Percentiles rank a stretch among this genome's conserved stretches.
These are phyloP conservation scores for Thelaira solivaga DNA, from an alignment of 2,888 invertebrate species.

Conservation along the genomic window DNA sequence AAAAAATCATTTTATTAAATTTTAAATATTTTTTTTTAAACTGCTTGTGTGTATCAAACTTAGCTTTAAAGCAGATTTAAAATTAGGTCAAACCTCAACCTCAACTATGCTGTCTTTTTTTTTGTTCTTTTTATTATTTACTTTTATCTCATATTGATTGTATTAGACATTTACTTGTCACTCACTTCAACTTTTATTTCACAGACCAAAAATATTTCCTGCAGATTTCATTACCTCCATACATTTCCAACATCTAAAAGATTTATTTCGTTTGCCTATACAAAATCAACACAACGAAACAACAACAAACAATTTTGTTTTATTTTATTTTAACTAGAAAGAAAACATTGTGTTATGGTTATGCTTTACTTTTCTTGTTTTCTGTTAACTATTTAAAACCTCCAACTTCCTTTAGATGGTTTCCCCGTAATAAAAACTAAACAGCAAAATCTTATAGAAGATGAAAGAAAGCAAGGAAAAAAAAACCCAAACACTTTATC, in stretches of 20 bases:
- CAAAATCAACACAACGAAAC: too few species aligned
- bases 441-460: slow-evolving; percentile 13
- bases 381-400: slow-evolving; percentile 39
- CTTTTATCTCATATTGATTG: slow-evolving; percentile 25
- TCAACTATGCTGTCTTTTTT: slow-evolving; percentile 32
- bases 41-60: too few species aligned
- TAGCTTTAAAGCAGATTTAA: slow-evolving; percentile 10
- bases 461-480: too few species aligned
- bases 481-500: slow-evolving; percentile 26
- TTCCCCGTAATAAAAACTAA: slow-evolving; percentile 50
- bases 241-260: not conserved
- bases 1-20: too few species aligned
- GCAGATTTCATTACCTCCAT: slow-evolving; percentile 13
- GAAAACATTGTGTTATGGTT: slow-evolving; percentile 43
- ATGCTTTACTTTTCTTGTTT: not conserved
- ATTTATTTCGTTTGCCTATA: slow-evolving; percentile 9
- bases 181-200: not conserved
- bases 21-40: not conserved
- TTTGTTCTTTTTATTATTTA: too few species aligned
- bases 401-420: slow-evolving; percentile 61
- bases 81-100: slow-evolving; percentile 45
- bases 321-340: slow-evolving; percentile 9
- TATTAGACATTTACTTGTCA: not conserved
- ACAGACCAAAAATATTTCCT: not conserved
- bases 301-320: too few species aligned